Evolutionary conservation across 2,888 invertebrate genomes (phyloP).

Genomic region (Lymantria dispar): DNA sequence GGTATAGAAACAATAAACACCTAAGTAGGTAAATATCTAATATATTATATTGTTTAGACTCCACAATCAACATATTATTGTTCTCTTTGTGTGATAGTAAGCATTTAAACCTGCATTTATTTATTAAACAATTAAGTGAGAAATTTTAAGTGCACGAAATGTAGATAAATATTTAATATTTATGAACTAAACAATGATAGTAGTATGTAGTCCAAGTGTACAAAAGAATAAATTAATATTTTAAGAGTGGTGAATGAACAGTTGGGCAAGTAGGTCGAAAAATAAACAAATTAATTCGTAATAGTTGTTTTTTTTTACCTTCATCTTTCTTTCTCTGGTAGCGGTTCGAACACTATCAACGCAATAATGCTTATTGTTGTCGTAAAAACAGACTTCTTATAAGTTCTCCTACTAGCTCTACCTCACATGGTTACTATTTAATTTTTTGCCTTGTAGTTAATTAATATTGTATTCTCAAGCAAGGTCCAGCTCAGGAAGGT

Average conservation of each 20-base stretch:
- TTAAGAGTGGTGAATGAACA: conserved; percentile 4
- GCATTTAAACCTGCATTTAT: conserved; percentile 3
- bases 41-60: no score
- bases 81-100: conserved; percentile 1
- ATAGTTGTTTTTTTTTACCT: neutral
- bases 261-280: conserved; percentile 9
- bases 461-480: no score
- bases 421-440: no score
- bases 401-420: no score
- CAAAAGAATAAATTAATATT: conserved; percentile 9
- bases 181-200: conserved; percentile 34
- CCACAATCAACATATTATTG: neutral
- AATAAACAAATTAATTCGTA: conserved; percentile 17
- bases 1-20: no score
- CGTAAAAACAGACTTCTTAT: no score
- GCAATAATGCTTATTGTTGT: no score
- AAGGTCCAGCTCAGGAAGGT: no score
- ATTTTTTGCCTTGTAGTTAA: no score
- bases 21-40: no score
- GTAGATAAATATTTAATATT: conserved; percentile 1
- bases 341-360: no score
- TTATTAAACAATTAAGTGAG: neutral
- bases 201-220: conserved; percentile 10
- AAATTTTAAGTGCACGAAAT: neutral
- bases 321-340: no score